phyloP scores from a whole-genome alignment of 2,888 invertebrate species.

The Platynereis dumerilii region DNA sequence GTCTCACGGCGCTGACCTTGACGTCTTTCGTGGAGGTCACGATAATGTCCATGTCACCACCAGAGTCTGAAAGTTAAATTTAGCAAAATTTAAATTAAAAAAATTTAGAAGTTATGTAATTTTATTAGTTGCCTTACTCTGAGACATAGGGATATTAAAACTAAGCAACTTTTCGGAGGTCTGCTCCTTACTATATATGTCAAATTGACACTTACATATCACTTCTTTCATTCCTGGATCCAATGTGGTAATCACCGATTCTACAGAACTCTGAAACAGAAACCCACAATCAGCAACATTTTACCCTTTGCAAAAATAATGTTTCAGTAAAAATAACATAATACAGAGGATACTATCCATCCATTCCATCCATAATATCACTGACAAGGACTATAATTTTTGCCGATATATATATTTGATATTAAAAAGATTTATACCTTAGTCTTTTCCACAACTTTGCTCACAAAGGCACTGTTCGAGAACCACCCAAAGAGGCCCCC shows the following conservation, averaged over 20 bases:
- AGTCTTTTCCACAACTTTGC: slow-evolving; percentile 60
- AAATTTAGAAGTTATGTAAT: too few relatives aligned
- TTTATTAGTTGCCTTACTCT: too few relatives aligned
- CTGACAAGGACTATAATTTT: not conserved
- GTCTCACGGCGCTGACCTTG: slow-evolving; percentile 77
- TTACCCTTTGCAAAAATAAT: not conserved
- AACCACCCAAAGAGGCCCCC: slow-evolving; percentile 51
- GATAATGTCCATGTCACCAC: slow-evolving; percentile 78
- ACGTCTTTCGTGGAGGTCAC: slow-evolving; percentile 80
- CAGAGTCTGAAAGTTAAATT: slow-evolving; percentile 70
- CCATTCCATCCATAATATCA: too few relatives aligned
- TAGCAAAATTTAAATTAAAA: too few relatives aligned
- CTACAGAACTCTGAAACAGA: slow-evolving; percentile 74
- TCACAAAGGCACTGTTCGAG: slow-evolving; percentile 49
- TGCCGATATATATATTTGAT: not conserved
- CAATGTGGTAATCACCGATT: slow-evolving; percentile 84
- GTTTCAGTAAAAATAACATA: too few relatives aligned
- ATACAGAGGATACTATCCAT: too few relatives aligned
- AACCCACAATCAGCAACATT: slow-evolving; percentile 4
- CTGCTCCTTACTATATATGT: too few relatives aligned
- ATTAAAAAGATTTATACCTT: slow-evolving; percentile 44
- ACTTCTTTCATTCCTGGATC: slow-evolving; percentile 91
- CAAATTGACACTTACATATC: slow-evolving; percentile 72
- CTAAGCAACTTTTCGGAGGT: too few relatives aligned
- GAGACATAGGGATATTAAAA: too few relatives aligned